These are phyloP conservation scores for Limosa lapponica DNA, from an alignment of 2,797 vertebrate genomes.

Conservation along the genomic window DNA sequence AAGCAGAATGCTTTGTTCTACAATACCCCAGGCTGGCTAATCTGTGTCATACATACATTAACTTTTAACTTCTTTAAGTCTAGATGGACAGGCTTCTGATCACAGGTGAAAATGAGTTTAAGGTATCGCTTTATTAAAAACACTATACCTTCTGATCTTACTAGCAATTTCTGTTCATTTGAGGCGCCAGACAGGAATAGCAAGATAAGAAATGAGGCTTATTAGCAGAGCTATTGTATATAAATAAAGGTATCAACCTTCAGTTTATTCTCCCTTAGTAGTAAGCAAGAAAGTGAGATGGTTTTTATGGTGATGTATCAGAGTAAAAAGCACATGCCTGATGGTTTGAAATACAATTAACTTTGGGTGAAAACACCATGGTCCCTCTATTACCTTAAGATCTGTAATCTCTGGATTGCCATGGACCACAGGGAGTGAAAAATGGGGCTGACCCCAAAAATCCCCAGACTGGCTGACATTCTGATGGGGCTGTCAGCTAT, in stretches of 20 bases:
- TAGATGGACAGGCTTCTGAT: neutral
- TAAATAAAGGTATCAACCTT: neutral
- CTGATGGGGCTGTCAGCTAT: neutral
- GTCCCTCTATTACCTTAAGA: neutral
- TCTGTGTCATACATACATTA: neutral
- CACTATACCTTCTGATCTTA: neutral
- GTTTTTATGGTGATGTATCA: neutral
- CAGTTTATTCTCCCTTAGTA: neutral
- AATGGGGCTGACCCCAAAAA: neutral
- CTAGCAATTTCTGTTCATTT: neutral
- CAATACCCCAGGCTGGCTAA: neutral
- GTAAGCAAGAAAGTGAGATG: neutral
- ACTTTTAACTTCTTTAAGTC: neutral
- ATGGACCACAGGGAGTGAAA: neutral
- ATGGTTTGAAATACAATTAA: neutral
- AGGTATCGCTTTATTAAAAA: neutral
- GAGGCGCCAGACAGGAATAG: neutral
- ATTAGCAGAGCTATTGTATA: neutral
- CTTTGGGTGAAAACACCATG: neutral
- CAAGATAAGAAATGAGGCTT: slow-evolving; percentile 9
- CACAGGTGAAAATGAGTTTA: slow-evolving; percentile 1
- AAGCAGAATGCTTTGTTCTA: neutral
- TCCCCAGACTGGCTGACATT: neutral
- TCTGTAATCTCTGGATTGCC: neutral
- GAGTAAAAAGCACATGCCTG: neutral